These are phyloP conservation scores for Cheiracanthium punctorium DNA, from an alignment of 2,888 invertebrate genomes.

Conservation along the genomic window DNA sequence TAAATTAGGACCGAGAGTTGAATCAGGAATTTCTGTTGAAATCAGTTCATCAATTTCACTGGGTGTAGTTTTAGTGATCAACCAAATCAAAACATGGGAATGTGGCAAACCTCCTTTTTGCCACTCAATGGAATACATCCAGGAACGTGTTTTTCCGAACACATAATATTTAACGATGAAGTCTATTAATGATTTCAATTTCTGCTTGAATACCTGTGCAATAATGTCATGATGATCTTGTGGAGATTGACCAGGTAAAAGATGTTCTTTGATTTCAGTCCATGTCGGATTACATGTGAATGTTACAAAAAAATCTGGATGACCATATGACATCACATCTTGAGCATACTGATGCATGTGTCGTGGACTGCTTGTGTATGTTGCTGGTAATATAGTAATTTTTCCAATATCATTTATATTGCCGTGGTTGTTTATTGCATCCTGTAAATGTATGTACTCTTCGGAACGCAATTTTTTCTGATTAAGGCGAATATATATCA, in stretches of 20 bases:
- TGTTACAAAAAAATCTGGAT: constrained; percentile 22
- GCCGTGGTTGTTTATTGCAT: background rate
- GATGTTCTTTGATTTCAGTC: constrained; percentile 9
- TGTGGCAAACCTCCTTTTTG: background rate
- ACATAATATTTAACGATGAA: background rate
- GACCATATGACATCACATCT: background rate
- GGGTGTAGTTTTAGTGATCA: background rate
- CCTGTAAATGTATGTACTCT: background rate
- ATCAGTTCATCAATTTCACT: constrained; percentile 3
- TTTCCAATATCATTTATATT: background rate
- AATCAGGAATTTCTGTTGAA: background rate
- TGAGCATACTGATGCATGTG: background rate
- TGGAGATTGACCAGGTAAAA: background rate
- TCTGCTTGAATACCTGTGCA: constrained; percentile 73
- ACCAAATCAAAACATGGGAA: background rate
- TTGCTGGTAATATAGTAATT: background rate
- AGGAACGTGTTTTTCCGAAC: background rate
- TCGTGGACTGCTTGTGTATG: background rate
- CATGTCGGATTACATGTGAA: constrained; percentile 44
- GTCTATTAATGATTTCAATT: constrained; percentile 72
- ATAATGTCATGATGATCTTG: constrained; percentile 73
- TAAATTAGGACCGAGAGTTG: background rate
- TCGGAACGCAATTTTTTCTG: background rate
- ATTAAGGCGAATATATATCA: background rate
- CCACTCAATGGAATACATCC: background rate